phyloP scores from a whole-genome alignment of 1,140 invertebrate species.

The Microplitis mediator region DNA sequence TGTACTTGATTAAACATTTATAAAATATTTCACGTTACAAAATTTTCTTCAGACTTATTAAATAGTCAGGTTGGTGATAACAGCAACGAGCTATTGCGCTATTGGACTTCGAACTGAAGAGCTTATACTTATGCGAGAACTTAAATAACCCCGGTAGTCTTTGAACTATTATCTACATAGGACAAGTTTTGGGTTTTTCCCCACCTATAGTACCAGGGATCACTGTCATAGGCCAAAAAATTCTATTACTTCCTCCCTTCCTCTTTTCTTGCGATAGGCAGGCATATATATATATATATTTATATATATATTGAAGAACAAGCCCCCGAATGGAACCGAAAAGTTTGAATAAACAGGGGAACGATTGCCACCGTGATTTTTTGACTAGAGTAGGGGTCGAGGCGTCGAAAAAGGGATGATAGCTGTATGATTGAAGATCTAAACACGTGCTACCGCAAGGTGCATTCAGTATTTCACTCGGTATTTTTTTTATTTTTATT shows the following conservation, averaged over 20 bases:
- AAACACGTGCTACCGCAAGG: constrained; percentile 11
- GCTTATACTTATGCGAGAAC: background rate
- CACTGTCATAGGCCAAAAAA: background rate
- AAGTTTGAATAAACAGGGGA: too few relatives aligned
- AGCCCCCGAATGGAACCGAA: too few relatives aligned
- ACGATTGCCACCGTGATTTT: constrained; percentile 16
- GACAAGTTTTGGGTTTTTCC: background rate
- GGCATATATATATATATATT: too few relatives aligned
- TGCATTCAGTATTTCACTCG: constrained; percentile 5
- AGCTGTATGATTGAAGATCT: constrained; percentile 31
- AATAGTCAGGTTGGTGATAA: too few relatives aligned
- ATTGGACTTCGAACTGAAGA: background rate
- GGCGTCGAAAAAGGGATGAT: constrained; percentile 21
- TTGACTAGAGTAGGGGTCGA: constrained; percentile 27
- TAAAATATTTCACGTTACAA: too few relatives aligned
- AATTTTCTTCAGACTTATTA: too few relatives aligned
- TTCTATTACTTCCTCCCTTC: background rate
- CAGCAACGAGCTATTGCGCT: too few relatives aligned
- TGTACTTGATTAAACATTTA: too few relatives aligned
- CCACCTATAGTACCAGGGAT: background rate
- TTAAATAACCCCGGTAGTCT: background rate
- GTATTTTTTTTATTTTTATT: background rate
- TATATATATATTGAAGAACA: too few relatives aligned
- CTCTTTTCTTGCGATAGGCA: background rate
- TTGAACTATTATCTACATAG: background rate